phyloP scores from a whole-genome alignment of 2,888 invertebrate species.

The Drosophila pegasa region DNA sequence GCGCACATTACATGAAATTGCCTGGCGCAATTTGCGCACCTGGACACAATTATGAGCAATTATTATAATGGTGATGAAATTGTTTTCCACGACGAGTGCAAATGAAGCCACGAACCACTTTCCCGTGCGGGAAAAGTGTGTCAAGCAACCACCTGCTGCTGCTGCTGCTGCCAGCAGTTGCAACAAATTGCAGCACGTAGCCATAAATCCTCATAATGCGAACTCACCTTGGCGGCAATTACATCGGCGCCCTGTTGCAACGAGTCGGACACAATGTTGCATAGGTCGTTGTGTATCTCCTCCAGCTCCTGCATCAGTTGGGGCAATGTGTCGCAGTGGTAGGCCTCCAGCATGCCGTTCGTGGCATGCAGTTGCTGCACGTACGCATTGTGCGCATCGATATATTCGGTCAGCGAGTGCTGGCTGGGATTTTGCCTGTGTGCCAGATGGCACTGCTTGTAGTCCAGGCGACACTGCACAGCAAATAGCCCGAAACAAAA shows the following conservation, averaged over 20 bases:
- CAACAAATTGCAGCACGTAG: slow-evolving; percentile 59
- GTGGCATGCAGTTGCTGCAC: slow-evolving; percentile 96
- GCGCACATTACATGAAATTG: slow-evolving; percentile 64
- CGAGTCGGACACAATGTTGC: slow-evolving; percentile 94
- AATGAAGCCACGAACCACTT: slow-evolving; percentile 39
- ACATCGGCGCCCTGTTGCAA: slow-evolving; percentile 94
- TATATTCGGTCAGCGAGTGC: slow-evolving; percentile 90
- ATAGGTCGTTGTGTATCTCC: slow-evolving; percentile 96
- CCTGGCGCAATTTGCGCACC: slow-evolving; percentile 60
- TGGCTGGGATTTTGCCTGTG: slow-evolving; percentile 91
- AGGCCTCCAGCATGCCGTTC: slow-evolving; percentile 96
- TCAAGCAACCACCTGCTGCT: slow-evolving; percentile 42
- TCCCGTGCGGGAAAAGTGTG: slow-evolving; percentile 22
- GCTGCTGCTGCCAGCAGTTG: slow-evolving; percentile 11
- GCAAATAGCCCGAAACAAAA: slow-evolving; percentile 2
- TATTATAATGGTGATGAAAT: slow-evolving; percentile 68
- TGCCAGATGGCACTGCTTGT: slow-evolving; percentile 92
- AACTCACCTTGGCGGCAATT: slow-evolving; percentile 91
- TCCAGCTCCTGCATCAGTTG: slow-evolving; percentile 95
- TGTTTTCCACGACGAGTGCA: slow-evolving; percentile 19
- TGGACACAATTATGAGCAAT: slow-evolving; percentile 59
- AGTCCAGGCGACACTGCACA: slow-evolving; percentile 93
- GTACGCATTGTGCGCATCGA: slow-evolving; percentile 97
- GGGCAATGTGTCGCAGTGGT: slow-evolving; percentile 93
- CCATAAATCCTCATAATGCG: slow-evolving; percentile 61